These are phyloP conservation scores for Misgurnus mizolepis DNA, from an alignment of 2,113 vertebrate species.

Conservation along the genomic window DNA sequence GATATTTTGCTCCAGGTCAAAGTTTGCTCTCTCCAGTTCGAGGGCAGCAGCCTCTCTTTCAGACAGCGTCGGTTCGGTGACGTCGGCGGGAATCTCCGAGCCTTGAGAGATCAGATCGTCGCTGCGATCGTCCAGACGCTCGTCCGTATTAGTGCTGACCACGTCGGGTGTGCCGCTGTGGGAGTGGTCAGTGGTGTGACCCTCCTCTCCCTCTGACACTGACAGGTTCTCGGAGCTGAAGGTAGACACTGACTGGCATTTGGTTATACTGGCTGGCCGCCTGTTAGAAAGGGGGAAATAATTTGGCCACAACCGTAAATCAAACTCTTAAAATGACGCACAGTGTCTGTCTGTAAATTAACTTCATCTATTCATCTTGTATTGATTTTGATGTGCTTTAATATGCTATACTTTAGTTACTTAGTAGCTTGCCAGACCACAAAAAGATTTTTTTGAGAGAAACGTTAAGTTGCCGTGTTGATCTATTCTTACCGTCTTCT, in stretches of 20 bases:
- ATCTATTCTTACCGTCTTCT: constrained; percentile 78
- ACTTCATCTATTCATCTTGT: too few relatives aligned
- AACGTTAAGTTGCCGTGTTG: too few relatives aligned
- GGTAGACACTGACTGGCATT: constrained; percentile 88
- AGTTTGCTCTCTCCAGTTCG: constrained; percentile 78
- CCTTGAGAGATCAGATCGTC: constrained; percentile 87
- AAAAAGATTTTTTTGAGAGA: not conserved
- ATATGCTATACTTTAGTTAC: not conserved
- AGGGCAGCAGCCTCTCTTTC: constrained; percentile 78
- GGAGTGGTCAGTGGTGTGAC: constrained; percentile 89
- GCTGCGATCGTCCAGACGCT: constrained; percentile 86
- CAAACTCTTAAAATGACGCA: too few relatives aligned
- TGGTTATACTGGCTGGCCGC: constrained; percentile 80
- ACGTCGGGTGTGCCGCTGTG: constrained; percentile 90
- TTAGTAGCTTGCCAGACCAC: not conserved
- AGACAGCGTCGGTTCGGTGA: constrained; percentile 77
- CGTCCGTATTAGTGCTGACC: constrained; percentile 89
- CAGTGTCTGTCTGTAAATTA: too few relatives aligned
- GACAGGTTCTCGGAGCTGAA: constrained; percentile 92
- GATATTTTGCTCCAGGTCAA: constrained; percentile 76
- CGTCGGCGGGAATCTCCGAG: constrained; percentile 85
- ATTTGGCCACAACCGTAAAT: too few relatives aligned
- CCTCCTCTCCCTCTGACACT: constrained; percentile 87
- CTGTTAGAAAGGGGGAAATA: constrained; percentile 58
- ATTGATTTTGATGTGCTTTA: not conserved